Percentiles rank a stretch among this genome's conserved stretches.
phyloP scores from a whole-genome alignment of 2,113 vertebrate species.

The Clarias magur region DNA sequence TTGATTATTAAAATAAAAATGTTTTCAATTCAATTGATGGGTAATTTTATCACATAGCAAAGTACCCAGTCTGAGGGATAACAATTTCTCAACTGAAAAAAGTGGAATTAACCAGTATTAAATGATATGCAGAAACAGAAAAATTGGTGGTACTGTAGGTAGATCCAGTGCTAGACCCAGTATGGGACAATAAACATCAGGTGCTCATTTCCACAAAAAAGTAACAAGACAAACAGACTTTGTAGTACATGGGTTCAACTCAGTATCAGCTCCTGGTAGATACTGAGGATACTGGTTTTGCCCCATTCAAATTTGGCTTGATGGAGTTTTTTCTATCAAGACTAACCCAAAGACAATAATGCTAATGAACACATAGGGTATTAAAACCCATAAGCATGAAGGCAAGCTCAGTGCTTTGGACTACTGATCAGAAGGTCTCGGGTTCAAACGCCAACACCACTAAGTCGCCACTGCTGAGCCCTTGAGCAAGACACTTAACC shows the following conservation, averaged over 20 bases:
- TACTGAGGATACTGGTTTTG: neutral
- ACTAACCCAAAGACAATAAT: neutral
- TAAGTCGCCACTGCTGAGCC: too few species aligned
- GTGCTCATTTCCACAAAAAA: neutral
- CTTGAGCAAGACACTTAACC: too few species aligned
- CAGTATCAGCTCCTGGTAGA: neutral
- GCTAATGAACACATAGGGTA: neutral
- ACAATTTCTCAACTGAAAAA: neutral
- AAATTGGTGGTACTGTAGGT: too few species aligned
- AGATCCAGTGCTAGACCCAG: too few species aligned
- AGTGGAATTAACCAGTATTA: too few species aligned
- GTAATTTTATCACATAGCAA: neutral
- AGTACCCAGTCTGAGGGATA: neutral
- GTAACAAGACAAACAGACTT: neutral
- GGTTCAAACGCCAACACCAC: too few species aligned
- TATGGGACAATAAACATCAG: too few species aligned
- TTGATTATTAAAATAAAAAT: too few species aligned
- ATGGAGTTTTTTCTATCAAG: neutral
- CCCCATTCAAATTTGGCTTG: neutral
- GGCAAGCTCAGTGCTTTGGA: too few species aligned
- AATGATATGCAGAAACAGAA: too few species aligned
- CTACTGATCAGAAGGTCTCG: too few species aligned
- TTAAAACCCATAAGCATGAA: neutral
- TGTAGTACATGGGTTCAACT: neutral
- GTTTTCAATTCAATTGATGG: neutral